phyloP scores from a whole-genome alignment of 2,797 vertebrate genomes.

The Xenopus petersii region DNA sequence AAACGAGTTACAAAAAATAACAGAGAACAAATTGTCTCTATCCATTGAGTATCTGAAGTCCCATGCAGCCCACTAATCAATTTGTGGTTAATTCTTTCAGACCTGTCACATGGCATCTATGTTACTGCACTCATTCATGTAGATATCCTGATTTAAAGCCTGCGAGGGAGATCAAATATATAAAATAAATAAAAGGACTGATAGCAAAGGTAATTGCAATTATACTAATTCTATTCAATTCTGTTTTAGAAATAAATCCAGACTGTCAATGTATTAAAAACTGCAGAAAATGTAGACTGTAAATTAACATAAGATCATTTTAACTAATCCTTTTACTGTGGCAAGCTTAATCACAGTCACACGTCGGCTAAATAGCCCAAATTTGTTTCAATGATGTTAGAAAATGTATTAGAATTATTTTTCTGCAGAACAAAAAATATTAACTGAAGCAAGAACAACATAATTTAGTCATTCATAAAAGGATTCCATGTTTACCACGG shows the following conservation, averaged over 20 bases:
- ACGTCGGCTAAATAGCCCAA: neutral
- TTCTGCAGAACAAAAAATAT: no score
- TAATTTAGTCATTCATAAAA: no score
- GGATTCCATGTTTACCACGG: no score
- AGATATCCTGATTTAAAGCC: constrained; percentile 57
- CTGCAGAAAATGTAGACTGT: constrained; percentile 9
- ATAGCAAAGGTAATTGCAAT: constrained; percentile 54
- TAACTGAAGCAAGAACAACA: no score
- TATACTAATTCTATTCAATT: constrained; percentile 57
- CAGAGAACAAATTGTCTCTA: constrained; percentile 51
- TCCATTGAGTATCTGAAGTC: constrained; percentile 43
- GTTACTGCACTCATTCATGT: constrained; percentile 51
- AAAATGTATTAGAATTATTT: neutral
- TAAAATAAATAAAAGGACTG: constrained; percentile 47
- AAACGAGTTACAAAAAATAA: constrained; percentile 47
- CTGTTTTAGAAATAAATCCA: constrained; percentile 55
- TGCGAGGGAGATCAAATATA: constrained; percentile 46
- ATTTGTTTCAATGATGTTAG: neutral
- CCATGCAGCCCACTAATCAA: constrained; percentile 20
- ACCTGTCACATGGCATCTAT: constrained; percentile 53
- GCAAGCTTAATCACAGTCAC: constrained; percentile 27
- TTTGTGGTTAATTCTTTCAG: constrained; percentile 53
- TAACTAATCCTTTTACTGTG: constrained; percentile 32
- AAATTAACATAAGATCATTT: constrained; percentile 33
- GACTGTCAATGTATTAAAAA: constrained; percentile 49